phyloP scores from a whole-genome alignment of 2,113 vertebrate genomes.

The Alectura lathami region DNA sequence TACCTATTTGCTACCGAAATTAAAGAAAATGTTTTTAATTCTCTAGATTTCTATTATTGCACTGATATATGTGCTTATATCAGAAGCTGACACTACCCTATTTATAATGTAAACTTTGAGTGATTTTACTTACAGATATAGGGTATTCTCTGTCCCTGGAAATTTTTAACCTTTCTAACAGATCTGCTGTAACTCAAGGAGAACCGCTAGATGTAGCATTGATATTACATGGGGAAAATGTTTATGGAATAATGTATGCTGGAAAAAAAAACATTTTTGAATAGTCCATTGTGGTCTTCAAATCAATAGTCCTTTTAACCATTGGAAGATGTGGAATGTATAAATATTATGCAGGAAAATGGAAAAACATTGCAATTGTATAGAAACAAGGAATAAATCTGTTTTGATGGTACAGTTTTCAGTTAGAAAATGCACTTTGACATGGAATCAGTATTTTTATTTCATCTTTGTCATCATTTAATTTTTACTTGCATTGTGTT shows the following conservation, averaged over 20 bases:
- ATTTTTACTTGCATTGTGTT: neutral
- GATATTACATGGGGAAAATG: neutral
- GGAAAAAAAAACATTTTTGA: neutral
- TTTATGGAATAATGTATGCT: neutral
- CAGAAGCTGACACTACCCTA: neutral
- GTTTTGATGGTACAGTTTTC: neutral
- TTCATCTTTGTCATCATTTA: neutral
- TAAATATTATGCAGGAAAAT: neutral
- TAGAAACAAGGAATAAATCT: neutral
- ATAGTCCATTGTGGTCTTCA: neutral
- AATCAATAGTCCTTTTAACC: neutral
- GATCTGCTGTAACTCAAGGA: neutral
- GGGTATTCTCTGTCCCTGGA: neutral
- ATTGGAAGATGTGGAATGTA: neutral
- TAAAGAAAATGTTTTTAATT: neutral
- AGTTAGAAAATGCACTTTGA: neutral
- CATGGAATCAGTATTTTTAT: neutral
- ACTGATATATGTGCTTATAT: neutral
- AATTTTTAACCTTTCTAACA: neutral
- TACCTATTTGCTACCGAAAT: neutral
- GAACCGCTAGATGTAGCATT: neutral
- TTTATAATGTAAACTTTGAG: neutral
- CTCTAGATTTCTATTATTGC: neutral
- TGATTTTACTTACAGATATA: neutral
- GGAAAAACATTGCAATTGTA: neutral